phyloP scores from a whole-genome alignment of 2,113 vertebrate species.

The Plectropomus leopardus region DNA sequence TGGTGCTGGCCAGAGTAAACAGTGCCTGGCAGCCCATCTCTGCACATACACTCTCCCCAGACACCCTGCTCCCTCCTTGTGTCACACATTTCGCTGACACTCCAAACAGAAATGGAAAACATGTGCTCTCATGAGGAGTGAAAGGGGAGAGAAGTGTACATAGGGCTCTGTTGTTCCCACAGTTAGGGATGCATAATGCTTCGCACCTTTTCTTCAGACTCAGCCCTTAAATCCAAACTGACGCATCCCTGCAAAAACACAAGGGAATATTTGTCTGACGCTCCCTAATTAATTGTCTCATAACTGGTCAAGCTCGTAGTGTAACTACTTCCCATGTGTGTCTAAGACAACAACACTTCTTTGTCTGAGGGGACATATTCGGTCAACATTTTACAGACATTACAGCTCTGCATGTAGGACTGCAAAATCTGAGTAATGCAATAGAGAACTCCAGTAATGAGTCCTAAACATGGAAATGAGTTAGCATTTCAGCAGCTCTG shows the following conservation, averaged over 20 bases:
- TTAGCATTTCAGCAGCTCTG: too few species aligned
- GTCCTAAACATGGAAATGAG: too few species aligned
- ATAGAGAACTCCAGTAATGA: too few species aligned
- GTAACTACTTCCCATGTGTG: slow-evolving; percentile 8
- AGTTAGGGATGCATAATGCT: slow-evolving; percentile 17
- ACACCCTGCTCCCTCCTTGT: slow-evolving; percentile 35
- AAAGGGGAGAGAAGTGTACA: slow-evolving; percentile 36
- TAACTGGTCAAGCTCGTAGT: neutral
- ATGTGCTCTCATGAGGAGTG: slow-evolving; percentile 55
- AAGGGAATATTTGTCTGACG: slow-evolving; percentile 24
- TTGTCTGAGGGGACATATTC: slow-evolving; percentile 13
- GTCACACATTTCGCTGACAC: slow-evolving; percentile 61
- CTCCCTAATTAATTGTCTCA: slow-evolving; percentile 39
- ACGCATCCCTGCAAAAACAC: slow-evolving; percentile 52
- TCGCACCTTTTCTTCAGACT: slow-evolving; percentile 23
- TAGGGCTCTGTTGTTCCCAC: slow-evolving; percentile 47
- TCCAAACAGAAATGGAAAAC: slow-evolving; percentile 62
- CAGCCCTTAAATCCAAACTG: slow-evolving; percentile 41
- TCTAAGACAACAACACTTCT: neutral
- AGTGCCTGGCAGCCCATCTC: slow-evolving; percentile 41
- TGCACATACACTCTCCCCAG: slow-evolving; percentile 7
- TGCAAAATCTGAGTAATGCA: neutral
- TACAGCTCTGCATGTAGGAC: neutral
- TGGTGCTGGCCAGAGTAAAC: slow-evolving; percentile 64
- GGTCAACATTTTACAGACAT: neutral